Base-by-base conservation (phyloP, 2,888 invertebrate genomes). In the Helleia helle region DNA sequence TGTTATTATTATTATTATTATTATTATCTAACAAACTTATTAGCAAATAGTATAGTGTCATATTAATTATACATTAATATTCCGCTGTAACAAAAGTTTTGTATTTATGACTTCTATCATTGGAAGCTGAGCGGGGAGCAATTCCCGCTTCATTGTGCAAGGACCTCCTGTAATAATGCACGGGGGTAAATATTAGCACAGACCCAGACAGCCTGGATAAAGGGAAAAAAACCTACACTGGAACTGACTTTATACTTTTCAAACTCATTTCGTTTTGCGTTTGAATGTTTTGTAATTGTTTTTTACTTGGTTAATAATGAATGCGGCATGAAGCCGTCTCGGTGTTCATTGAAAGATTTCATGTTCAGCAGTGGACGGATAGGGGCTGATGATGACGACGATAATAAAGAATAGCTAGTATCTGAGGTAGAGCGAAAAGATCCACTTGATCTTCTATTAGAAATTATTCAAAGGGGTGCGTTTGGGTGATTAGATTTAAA, bases 151-250 rank as follows among this genome's bases (percentile, higher is more conserved):
- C 64, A 72, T 74, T 74, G 74, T 73, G 58, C 65, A 49, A 18
- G 62, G 62, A 56, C 59, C 59, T 51, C 60, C 67, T 67, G 76
- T 71, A 80, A 80, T 81, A 83, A 81, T 79, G 80, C 66, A 70
- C 71, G 58, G 54, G 60, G 51, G 72, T 62, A 81, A 84, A 83
- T 81, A 84, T 83, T 84, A 73, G 74, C 73, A 55, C 71, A 70
- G 70, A 64, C 58, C 56, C 73, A 77, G 76, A 72, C 72, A 62
- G 64, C 49, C 49, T 31, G 54, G 53, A 55, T 56, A 56, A 57
- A 58, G 58, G 54, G 51, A 59, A 69, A 73, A 40, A 71, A 68
- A 67, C 67, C 57, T 62, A 59, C 62, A 68, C 50, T 37, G 37
- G 49, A 51, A 54, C 48, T 48, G 51, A 53, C 50, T 52, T 55